These are phyloP conservation scores for Drosophila littoralis DNA, from an alignment of 1,140 invertebrate species.

Conservation along the genomic window DNA sequence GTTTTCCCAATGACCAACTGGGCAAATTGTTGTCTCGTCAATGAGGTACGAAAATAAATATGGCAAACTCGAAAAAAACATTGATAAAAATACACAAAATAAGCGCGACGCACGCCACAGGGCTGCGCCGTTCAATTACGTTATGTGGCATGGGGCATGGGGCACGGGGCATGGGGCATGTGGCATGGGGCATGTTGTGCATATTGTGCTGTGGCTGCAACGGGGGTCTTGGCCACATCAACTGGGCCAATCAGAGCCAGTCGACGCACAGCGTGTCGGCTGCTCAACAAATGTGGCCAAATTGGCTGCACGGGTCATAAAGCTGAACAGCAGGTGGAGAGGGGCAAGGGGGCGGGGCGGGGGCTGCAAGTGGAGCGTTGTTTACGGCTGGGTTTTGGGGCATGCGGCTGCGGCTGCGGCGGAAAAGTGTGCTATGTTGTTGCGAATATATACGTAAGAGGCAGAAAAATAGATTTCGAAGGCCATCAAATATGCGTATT, in stretches of 20 bases:
- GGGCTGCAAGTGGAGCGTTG: neutral
- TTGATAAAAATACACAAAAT: constrained; percentile 50
- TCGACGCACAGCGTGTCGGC: constrained; percentile 17
- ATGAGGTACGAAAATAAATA: constrained; percentile 45
- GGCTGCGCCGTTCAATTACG: neutral
- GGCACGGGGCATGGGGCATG: too few relatives aligned
- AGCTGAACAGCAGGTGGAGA: constrained; percentile 1
- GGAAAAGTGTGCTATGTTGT: too few relatives aligned
- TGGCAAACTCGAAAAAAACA: constrained; percentile 35
- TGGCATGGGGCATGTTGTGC: neutral
- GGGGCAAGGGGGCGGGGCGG: neutral
- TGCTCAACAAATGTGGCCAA: constrained; percentile 41
- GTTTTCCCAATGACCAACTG: constrained; percentile 43
- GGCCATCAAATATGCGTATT: too few relatives aligned
- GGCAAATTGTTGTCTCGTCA: constrained; percentile 34
- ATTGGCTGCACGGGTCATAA: constrained; percentile 46
- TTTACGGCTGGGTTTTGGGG: neutral
- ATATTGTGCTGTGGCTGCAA: neutral
- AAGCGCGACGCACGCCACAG: constrained; percentile 26
- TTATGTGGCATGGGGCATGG: neutral
- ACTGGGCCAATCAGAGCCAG: constrained; percentile 36
- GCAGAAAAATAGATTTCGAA: too few relatives aligned
- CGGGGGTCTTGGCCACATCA: neutral
- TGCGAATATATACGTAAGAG: too few relatives aligned
- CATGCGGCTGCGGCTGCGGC: too few relatives aligned